phyloP scores from a whole-genome alignment of 1,140 invertebrate genomes.

The Sogatella furcifera region DNA sequence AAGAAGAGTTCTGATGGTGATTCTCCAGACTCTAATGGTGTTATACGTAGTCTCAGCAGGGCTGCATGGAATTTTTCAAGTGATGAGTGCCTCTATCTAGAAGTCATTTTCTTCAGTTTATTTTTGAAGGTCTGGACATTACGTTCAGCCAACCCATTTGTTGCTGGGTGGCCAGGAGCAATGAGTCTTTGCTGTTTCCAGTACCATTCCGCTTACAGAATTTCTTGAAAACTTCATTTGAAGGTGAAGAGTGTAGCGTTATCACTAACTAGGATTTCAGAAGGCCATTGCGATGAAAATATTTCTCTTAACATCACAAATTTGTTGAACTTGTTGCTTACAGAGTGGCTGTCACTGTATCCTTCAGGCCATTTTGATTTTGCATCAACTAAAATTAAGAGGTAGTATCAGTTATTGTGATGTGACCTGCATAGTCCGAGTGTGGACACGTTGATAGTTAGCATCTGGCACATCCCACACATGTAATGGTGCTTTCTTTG shows the following conservation, averaged over 20 bases:
- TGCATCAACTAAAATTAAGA: conserved; percentile 34
- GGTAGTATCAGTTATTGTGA: conserved; percentile 29
- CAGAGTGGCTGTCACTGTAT: neutral
- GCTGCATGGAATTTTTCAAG: neutral
- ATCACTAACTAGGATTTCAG: conserved; percentile 9
- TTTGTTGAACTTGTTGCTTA: neutral
- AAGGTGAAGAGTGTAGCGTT: conserved; percentile 15
- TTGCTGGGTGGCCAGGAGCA: conserved; percentile 28
- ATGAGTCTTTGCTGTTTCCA: conserved; percentile 25
- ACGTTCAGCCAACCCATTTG: conserved; percentile 29
- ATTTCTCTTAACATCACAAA: conserved; percentile 5
- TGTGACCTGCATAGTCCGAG: conserved; percentile 38
- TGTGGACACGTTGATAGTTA: conserved; percentile 36
- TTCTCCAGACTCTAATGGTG: conserved; percentile 1
- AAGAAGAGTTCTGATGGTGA: conserved; percentile 4
- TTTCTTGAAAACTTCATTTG: neutral
- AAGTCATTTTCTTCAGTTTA: conserved; percentile 24
- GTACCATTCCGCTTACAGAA: conserved; percentile 15
- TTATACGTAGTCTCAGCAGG: neutral
- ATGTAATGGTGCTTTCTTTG: conserved; percentile 12
- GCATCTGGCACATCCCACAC: conserved; percentile 29
- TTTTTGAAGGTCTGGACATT: conserved; percentile 28
- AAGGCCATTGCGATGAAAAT: conserved; percentile 2
- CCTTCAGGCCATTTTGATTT: conserved; percentile 28
- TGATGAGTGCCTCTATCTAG: neutral